Conservation (phyloP, 2,888 invertebrate genomes). For the Disparrhopalites patrizii region DNA sequence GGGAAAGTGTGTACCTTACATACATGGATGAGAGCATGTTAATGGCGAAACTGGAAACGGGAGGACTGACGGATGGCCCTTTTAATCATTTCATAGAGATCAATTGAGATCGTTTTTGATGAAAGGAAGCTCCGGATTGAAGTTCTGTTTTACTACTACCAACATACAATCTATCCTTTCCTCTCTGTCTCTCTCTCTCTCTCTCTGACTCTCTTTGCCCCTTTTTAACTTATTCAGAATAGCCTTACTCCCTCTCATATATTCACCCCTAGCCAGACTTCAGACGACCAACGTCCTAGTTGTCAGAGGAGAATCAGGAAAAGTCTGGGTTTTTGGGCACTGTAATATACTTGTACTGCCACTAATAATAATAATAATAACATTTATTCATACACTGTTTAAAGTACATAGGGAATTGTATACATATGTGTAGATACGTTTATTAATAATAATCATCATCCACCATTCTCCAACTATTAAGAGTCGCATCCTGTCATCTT, state of each 20-base stretch:
- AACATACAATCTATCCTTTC: too few species aligned
- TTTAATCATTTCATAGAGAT: conserved; percentile 9
- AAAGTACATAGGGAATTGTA: too few species aligned
- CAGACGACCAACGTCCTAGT: conserved; percentile 3
- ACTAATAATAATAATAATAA: too few species aligned
- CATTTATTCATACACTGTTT: too few species aligned
- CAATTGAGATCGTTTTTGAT: conserved; percentile 9
- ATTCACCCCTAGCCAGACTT: too few species aligned
- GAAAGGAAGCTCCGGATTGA: conserved; percentile 7
- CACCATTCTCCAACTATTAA: conserved; percentile 37
- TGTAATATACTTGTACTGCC: too few species aligned
- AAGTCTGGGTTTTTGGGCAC: background rate
- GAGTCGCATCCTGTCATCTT: conserved; percentile 47
- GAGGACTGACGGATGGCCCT: conserved; percentile 6
- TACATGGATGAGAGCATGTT: background rate
- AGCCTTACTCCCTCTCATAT: too few species aligned
- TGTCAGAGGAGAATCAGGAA: conserved; percentile 2
- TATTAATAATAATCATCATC: conserved; percentile 48
- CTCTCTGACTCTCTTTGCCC: too few species aligned
- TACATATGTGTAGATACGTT: conserved; percentile 37
- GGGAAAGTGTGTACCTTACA: too few species aligned
- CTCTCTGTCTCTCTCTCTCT: too few species aligned
- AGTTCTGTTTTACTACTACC: background rate
- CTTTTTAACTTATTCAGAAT: too few species aligned
- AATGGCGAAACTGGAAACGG: conserved; percentile 1